These are phyloP conservation scores for Parapsyche elsis DNA, from an alignment of 1,140 invertebrate genomes.

Conservation along the genomic window DNA sequence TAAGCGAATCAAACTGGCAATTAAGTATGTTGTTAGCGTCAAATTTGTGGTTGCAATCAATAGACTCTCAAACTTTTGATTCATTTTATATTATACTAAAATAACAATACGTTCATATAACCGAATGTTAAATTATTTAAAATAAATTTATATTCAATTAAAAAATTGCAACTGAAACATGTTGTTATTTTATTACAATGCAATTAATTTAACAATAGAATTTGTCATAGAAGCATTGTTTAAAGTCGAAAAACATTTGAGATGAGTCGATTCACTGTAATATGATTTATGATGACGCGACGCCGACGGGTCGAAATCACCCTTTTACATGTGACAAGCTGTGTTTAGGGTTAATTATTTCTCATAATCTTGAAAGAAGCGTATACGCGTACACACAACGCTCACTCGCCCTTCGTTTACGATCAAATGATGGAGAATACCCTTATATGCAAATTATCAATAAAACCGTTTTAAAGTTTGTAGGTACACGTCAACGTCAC, in stretches of 20 bases:
- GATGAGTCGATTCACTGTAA: not conserved
- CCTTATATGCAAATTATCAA: constrained; percentile 55
- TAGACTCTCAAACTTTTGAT: not conserved
- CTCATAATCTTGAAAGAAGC: not conserved
- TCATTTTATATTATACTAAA: not conserved
- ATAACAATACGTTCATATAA: not conserved
- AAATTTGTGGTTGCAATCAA: not conserved
- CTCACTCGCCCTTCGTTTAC: not conserved
- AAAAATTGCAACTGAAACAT: too few relatives aligned
- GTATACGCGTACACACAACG: not conserved
- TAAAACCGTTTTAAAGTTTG: constrained; percentile 47
- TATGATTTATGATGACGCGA: constrained; percentile 24
- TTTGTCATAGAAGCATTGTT: not conserved
- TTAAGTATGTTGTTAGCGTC: constrained; percentile 46
- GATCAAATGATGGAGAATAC: constrained; percentile 51
- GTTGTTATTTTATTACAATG: too few relatives aligned
- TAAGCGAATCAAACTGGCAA: constrained; percentile 47
- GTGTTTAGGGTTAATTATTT: constrained; percentile 40
- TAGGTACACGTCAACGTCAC: constrained; percentile 51
- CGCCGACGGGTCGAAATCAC: constrained; percentile 24
- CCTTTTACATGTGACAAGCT: constrained; percentile 43
- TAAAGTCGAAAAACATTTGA: not conserved
- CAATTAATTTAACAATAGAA: too few relatives aligned
- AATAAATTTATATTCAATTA: too few relatives aligned
- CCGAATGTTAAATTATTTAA: not conserved